phyloP scores from a whole-genome alignment of 2,888 invertebrate species.

The Plagodis pulveraria region DNA sequence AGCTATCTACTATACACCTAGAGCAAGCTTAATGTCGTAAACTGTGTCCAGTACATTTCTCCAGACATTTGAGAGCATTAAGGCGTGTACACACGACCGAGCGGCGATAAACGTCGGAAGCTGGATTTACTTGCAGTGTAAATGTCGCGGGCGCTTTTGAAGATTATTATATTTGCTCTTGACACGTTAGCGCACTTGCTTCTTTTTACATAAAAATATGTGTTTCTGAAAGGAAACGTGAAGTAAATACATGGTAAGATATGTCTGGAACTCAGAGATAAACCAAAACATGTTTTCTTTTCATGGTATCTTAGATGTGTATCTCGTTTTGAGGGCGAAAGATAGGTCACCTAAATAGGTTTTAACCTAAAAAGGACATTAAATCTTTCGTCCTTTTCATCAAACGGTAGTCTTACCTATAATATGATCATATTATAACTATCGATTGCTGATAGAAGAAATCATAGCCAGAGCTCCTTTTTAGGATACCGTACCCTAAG shows the following conservation, averaged over 20 bases:
- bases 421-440: too few species aligned
- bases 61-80: conserved; percentile 16
- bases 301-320: too few species aligned
- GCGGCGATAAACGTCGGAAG: conserved; percentile 23
- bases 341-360: too few species aligned
- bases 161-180: conserved; percentile 25
- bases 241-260: neutral
- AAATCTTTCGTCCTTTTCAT: too few species aligned
- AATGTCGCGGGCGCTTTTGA: conserved; percentile 20
- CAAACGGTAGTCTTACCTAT: too few species aligned
- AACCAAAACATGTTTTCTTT: too few species aligned
- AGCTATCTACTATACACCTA: conserved; percentile 8
- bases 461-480: too few species aligned
- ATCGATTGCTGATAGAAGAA: too few species aligned
- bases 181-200: conserved; percentile 7
- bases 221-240: neutral
- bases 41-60: conserved; percentile 17
- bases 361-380: too few species aligned
- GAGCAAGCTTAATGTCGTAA: conserved; percentile 14
- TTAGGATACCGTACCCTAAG: too few species aligned
- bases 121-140: conserved; percentile 21
- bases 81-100: conserved; percentile 14
- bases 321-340: too few species aligned
- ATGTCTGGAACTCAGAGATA: too few species aligned
- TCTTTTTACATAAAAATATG: neutral